Conservation (phyloP, 2,888 invertebrate species). For the Notocelia uddmanniana region DNA sequence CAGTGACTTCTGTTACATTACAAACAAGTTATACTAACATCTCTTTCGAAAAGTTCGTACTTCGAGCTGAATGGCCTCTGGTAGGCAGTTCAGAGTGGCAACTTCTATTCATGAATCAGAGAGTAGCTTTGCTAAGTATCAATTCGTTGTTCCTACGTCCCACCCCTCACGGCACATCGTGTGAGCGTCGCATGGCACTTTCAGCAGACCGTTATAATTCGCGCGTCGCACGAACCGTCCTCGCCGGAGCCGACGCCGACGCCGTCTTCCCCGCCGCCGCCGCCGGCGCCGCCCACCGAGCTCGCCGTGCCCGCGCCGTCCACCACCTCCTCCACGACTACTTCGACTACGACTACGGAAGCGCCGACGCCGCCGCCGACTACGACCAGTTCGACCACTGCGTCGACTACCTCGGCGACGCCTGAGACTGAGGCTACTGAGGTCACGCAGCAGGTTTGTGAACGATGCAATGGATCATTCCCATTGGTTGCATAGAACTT, state of each 20-base stretch:
- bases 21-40: too few species aligned
- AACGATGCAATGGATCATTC: conserved; percentile 22
- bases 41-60: too few species aligned
- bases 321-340: conserved; percentile 54
- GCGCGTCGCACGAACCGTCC: conserved; percentile 77
- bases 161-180: conserved; percentile 72
- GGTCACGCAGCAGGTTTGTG: conserved; percentile 75
- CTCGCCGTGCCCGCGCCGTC: conserved; percentile 59
- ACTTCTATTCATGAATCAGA: too few species aligned
- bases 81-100: too few species aligned
- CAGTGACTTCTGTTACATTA: too few species aligned
- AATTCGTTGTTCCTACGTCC: conserved; percentile 67
- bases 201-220: conserved; percentile 84
- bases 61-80: too few species aligned
- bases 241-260: conserved; percentile 67
- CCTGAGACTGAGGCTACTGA: conserved; percentile 72
- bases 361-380: conserved; percentile 34
- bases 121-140: too few species aligned
- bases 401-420: conserved; percentile 55
- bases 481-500: neutral
- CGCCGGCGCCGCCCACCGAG: conserved; percentile 57
- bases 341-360: conserved; percentile 49
- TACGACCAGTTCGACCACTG: conserved; percentile 29
- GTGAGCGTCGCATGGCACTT: conserved; percentile 85
- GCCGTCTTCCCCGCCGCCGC: conserved; percentile 55